phyloP scores from a whole-genome alignment of 2,113 vertebrate genomes.

The Xiphophorus maculatus region DNA sequence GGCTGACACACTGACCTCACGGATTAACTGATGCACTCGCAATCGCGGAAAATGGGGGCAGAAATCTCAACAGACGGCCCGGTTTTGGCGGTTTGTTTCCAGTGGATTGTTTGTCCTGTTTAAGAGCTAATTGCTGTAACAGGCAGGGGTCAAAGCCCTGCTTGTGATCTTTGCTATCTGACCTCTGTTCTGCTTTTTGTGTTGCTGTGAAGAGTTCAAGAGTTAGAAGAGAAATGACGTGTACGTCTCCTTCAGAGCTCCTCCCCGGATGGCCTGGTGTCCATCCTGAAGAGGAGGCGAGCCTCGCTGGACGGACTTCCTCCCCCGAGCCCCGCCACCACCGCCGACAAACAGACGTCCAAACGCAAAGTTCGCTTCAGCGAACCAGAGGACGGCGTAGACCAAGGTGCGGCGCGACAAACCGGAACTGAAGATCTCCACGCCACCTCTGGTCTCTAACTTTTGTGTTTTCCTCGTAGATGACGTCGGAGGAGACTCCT shows the following conservation, averaged over 20 bases:
- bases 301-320: conserved; percentile 77
- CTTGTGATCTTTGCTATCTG: not conserved
- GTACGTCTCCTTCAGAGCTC: conserved; percentile 76
- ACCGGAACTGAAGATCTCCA: not conserved
- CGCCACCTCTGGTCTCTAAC: not conserved
- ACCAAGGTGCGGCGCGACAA: conserved; percentile 81
- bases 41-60: not conserved
- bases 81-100: not conserved
- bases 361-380: conserved; percentile 94
- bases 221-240: not conserved
- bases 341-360: conserved; percentile 73
- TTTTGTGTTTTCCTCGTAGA: conserved; percentile 75
- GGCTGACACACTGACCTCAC: not conserved
- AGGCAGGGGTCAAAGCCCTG: not conserved
- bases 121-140: not conserved
- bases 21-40: not conserved
- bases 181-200: not conserved
- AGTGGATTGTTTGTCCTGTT: not conserved
- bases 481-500: conserved; percentile 89
- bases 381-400: conserved; percentile 86
- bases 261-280: conserved; percentile 89
- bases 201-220: not conserved
- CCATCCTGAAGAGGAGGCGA: conserved; percentile 95
- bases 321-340: conserved; percentile 53
- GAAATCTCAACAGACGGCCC: not conserved